Base-by-base conservation (phyloP, 2,797 vertebrate species). In the Bradypodion ventrale region DNA sequence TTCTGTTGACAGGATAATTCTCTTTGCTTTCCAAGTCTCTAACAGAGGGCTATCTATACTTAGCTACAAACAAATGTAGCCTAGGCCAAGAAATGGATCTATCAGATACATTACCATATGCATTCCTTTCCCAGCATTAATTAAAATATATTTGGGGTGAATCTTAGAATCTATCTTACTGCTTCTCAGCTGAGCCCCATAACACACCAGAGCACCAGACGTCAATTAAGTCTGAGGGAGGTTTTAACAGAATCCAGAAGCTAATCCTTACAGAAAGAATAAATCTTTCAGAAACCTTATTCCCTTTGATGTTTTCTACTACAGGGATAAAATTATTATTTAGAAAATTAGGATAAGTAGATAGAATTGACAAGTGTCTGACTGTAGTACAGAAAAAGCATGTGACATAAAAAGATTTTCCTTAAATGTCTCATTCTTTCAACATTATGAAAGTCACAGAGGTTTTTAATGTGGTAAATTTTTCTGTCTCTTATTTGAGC, bases 201-300 rank as follows among this genome's bases (percentile, higher is more conserved):
- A 25, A 7, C 15, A 62, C 60, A 62, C 70, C 10, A 23, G 44
- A 66, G 66, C 3, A 15, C 25, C 68, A 44, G 46, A 83, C 65
- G 19, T 75, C 73, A 75, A 68, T 52, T 68, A 76, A 83, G 29
- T 59, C 27, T 35, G 23, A 44, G 21, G 63, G 49, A 49, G n/a
- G 16, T 46, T 74, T 68, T 59, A 40, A 46, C 37, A 42, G 40
- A 66, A 59, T 60, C 63, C 70, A 65, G 23, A 75, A 68, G 65
- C 60, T 83, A 32, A 60, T 77, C 49, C 74, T 69, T 77, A 49
- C 69, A 77, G 69, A 69, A 76, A 83, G 74, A 83, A 70, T 83
- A 77, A 77, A 68, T 49, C 63, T 44, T 60, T 77, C 29, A 77
- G 49, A 69, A 69, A 77, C 77, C 44, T 49, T 63, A 82, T 83